Evolutionary conservation across 2,113 vertebrate genomes (phyloP), one percentile per base, ranked within the genome.

Genomic region (Gymnogyps californianus): DNA sequence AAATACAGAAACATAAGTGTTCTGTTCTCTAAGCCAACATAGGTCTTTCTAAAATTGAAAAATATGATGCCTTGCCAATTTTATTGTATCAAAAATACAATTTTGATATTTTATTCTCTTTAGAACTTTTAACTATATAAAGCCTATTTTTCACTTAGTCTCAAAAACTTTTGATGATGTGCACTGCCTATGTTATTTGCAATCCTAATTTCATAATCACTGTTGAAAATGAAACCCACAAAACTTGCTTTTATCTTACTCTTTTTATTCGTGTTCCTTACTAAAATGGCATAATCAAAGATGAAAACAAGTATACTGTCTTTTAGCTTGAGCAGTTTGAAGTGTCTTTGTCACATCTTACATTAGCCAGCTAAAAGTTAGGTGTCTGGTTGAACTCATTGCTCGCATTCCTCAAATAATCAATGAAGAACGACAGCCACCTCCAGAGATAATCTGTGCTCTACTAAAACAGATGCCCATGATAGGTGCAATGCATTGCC

Each of bases 161-260:
- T 87, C 54, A 87, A 72, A 85, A 83, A 69, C 38, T 34, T 92
- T 91, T 92, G 78, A 31, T 32, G 3, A 47, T 71, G 18, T 69
- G 10, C 24, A 34, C 44, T 85, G 29, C 36, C 57, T 84, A 8
- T 92, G 36, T 81, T 88, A 90, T 64, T 91, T 83, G n/a, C 44
- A 77, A 55, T 83, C 82, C 51, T 77, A 78, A 85, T 91, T 94
- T 85, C 55, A 51, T 90, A 62, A 92, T 79, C 70, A 77, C 54
- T 71, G 22, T 66, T 92, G 76, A 75, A 95, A 96, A 89, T 85
- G 18, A 93, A 93, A 76, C 19, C 18, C 54, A 90, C 76, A 93
- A 54, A 74, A 80, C 24, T 51, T 72, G 40, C 71, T 85, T 94
- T 80, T 81, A 62, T 91, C 62, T 79, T 87, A 36, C 22, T 76